phyloP scores from a whole-genome alignment of 1,140 invertebrate species.

The Charaxes varanes region DNA sequence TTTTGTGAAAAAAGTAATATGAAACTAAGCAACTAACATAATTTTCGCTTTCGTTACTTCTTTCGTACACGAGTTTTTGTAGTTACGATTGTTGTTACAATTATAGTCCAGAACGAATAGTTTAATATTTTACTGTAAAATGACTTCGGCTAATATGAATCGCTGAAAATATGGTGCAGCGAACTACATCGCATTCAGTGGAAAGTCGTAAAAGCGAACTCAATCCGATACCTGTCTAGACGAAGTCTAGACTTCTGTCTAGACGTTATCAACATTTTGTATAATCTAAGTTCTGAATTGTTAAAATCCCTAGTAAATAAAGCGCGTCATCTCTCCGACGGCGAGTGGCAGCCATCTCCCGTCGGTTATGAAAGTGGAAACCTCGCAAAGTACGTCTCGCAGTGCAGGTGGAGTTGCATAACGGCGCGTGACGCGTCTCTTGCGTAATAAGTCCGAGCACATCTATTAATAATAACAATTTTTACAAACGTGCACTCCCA shows the following conservation, averaged over 20 bases:
- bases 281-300: constrained; percentile 40
- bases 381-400: constrained; percentile 15
- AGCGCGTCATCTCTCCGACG: constrained; percentile 6
- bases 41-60: no score
- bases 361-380: constrained; percentile 20
- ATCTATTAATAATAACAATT: no score
- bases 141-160: constrained; percentile 5
- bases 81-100: no score
- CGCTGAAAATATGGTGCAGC: constrained; percentile 9
- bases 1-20: no score
- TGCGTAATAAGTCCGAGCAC: no score
- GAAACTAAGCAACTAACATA: no score
- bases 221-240: constrained; percentile 69
- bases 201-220: constrained; percentile 47
- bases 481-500: no score
- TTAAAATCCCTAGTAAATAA: constrained; percentile 22
- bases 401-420: no score
- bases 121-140: constrained; percentile 2
- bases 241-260: constrained; percentile 64
- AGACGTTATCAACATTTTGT: constrained; percentile 59
- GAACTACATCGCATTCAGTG: constrained; percentile 35
- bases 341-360: background rate
- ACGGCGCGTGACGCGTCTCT: no score
- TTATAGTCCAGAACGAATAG: no score
- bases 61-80: no score